Evolutionary conservation across 2,888 invertebrate species (phyloP), one percentile per base, ranked within the genome.

Genomic region (Pollenia amentaria): DNA sequence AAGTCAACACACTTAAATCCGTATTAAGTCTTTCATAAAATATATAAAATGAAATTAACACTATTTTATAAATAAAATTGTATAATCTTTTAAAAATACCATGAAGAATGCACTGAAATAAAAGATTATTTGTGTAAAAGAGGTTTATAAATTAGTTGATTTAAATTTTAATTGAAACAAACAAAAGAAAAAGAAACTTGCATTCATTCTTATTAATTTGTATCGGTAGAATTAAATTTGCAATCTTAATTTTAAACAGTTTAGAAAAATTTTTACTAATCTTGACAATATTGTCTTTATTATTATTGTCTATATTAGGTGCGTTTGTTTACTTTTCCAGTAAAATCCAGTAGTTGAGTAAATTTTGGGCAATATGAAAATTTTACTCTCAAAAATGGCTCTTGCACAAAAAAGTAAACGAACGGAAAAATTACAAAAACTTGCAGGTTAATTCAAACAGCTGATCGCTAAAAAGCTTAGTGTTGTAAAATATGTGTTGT

Each of bases 91-190:
- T 21, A 60, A 42, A 9, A 62, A 57, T 4, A 64, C 51, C 62
- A 18, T 75, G 75, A 75, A 64, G 14, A 75, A 73, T 70, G 16
- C 53, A 16, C 53, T 70, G 9, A 42, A 16, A 65, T 65, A 16
- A 42, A 38, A 42, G 40, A 42, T 42, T 7, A 46, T 65, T 46
- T 11, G 9, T 65, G n/a, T 14, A 12, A 21, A 64, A 40, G 42
- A 42, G 21, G 12, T 67, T 14, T 21, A 46, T 67, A 46, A 14
- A 8, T 10, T 14, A 29, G 18, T 40, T 53, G 18, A 53, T 38
- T 67, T 14, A 6, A 51, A 48, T 48, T 67, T 16, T 51, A 48
- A 38, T 48, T 16, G 46, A 67, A 38, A 48, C 8, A 46, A 65
- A 44, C 4, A 48, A 48, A 55, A 29, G 29, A 29, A 29, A 40